Base-by-base conservation (phyloP, 2,888 invertebrate genomes). In the Lithophane ornitopus region DNA sequence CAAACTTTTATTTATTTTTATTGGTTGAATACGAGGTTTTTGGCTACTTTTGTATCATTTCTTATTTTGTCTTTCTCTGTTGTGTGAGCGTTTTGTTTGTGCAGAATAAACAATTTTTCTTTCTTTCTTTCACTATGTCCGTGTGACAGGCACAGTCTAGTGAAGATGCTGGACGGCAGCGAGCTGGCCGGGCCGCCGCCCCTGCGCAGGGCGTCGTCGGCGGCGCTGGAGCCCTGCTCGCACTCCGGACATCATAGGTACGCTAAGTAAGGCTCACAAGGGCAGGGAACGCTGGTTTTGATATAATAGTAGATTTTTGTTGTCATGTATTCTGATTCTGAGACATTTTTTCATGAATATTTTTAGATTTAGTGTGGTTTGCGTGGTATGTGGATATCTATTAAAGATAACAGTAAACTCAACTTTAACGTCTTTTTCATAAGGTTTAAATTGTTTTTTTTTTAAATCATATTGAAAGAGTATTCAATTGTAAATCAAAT, bases 171-270 rank as follows among this genome's bases (percentile, higher is more conserved):
- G 87, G 98, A 98, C 87, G 97, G 95, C 80, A 94, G 95, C 82
- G 98, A 98, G 89, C 92, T 98, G 88, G 98, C 97, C 91, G 98
- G 98, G 0, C 98, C 98, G 0, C 98, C 98, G 2, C 98, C 98
- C 0, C 94, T 98, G 22, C 96, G 98, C 9, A 91, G 97, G 28
- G 96, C 97, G 0, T 95, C 96, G 0, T 95, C 94, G 0, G 93
- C 89, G 0, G 93, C 95, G 0, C 86, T 89, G 0, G 94, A 94
- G 28, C 92, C 93, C 0, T 8, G 90, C 0, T 73, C 91, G 0
- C 94, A 92, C 34, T 58, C 77, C 12, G 87, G 91, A 1, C 95
- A 94, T 58, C 89, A 89, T 71, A 90, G 91, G 86, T 91, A 91
- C 4, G 77, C 68, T 69, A 76, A 76, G 80, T 80, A 80, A 80